These are phyloP conservation scores for Drymodes brunneopygia DNA, from an alignment of 2,113 vertebrate genomes.

Conservation along the genomic window DNA sequence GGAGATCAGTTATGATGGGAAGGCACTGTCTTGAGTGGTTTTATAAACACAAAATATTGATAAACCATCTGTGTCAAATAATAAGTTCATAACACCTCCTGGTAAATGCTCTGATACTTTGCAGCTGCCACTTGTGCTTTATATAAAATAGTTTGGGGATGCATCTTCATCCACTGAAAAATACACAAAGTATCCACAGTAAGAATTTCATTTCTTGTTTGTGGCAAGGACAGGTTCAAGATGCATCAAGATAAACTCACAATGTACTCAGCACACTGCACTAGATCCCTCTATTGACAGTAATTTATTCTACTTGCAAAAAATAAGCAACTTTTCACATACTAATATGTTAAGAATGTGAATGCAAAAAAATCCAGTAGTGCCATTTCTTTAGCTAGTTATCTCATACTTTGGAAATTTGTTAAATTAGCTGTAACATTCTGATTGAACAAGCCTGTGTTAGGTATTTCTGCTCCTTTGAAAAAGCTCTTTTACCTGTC, in stretches of 20 bases:
- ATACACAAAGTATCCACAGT: rapidly evolving
- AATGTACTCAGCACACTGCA: neutral
- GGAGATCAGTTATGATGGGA: neutral
- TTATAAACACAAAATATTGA: constrained; percentile 4
- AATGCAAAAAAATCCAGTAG: neutral
- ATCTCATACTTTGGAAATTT: neutral
- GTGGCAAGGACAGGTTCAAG: neutral
- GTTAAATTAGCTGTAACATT: neutral
- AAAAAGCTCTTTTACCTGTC: neutral
- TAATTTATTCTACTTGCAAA: neutral
- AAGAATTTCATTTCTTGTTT: neutral
- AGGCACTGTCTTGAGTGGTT: neutral
- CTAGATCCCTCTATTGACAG: neutral
- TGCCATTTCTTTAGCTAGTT: neutral
- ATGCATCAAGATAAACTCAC: neutral
- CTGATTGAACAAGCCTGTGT: neutral
- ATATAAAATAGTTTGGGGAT: neutral
- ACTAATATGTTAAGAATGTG: neutral
- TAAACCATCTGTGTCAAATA: neutral
- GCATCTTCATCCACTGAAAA: neutral
- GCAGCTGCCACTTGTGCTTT: neutral
- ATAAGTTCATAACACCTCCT: neutral
- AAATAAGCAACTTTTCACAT: neutral
- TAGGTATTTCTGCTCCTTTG: neutral
- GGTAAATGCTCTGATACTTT: neutral